Evolutionary conservation across 1,140 invertebrate species (phyloP).

Genomic region (Ostrea denselamellosa): DNA sequence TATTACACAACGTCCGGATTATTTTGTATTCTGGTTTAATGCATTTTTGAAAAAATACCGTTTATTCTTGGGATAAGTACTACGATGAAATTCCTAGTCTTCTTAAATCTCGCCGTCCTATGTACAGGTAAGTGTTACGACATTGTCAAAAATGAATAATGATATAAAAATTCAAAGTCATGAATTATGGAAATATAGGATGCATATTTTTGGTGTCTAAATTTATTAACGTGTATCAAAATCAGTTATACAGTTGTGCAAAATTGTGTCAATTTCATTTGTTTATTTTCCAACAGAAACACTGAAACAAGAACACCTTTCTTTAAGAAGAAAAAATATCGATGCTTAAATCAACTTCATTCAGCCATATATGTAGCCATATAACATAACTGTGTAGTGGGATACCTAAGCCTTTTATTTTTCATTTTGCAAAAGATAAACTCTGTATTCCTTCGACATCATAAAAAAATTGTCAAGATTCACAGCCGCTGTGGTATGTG

Average conservation of each 20-base stretch:
- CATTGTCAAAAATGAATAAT: slow-evolving; percentile 33
- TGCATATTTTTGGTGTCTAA: too few species aligned
- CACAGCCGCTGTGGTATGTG: neutral
- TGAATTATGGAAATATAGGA: slow-evolving; percentile 2
- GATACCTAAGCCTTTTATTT: too few species aligned
- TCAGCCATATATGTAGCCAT: too few species aligned
- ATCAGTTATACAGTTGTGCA: too few species aligned
- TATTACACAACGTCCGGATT: neutral
- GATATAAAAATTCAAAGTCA: slow-evolving; percentile 33
- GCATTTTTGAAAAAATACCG: neutral
- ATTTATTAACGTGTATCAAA: too few species aligned
- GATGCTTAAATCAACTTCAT: too few species aligned
- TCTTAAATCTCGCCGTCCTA: neutral
- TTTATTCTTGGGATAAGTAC: neutral
- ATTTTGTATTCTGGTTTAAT: neutral
- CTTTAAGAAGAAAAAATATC: too few species aligned
- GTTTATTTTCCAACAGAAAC: too few species aligned
- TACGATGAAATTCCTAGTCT: slow-evolving; percentile 8
- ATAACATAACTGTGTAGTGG: too few species aligned
- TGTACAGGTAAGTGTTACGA: slow-evolving; percentile 27
- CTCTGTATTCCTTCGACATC: neutral
- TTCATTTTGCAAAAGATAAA: neutral
- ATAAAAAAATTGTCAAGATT: neutral
- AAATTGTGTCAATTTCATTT: too few species aligned
- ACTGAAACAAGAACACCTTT: too few species aligned